Evolutionary conservation across 2,113 vertebrate genomes (phyloP).

Genomic region (Guaruba guarouba): DNA sequence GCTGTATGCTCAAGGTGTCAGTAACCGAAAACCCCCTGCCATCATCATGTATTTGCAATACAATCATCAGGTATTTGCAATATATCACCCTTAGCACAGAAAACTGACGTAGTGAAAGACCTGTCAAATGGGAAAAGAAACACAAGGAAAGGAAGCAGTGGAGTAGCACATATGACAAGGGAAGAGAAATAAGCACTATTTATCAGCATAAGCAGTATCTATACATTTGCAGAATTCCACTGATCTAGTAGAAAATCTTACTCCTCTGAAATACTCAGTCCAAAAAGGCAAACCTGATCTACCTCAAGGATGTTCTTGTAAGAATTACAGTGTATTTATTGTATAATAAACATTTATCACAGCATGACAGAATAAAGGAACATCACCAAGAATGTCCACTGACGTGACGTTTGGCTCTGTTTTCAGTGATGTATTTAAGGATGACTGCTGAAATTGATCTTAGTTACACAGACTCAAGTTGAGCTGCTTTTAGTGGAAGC

Average conservation of each 20-base stretch:
- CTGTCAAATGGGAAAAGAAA: not conserved
- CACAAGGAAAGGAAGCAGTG: not conserved
- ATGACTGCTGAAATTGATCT: not conserved
- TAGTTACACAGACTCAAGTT: not conserved
- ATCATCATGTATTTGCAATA: no score
- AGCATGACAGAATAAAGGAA: not conserved
- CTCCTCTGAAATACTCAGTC: not conserved
- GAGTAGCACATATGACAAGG: not conserved
- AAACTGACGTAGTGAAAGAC: not conserved
- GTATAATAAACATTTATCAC: not conserved
- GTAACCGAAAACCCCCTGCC: rapidly evolving
- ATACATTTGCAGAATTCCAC: not conserved
- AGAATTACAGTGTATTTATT: not conserved
- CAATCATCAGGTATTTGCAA: not conserved
- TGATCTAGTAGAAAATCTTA: not conserved
- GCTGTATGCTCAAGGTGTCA: not conserved
- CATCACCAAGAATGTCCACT: not conserved
- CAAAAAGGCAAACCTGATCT: not conserved
- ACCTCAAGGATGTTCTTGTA: not conserved
- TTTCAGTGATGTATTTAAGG: not conserved
- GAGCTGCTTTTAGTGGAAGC: not conserved
- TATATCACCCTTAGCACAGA: not conserved
- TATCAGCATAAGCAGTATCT: not conserved
- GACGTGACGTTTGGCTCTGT: not conserved
- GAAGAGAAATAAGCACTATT: not conserved